Base-by-base conservation (phyloP, 64 coral and sea anemone genomes). In the Actinia tenebrosa region DNA sequence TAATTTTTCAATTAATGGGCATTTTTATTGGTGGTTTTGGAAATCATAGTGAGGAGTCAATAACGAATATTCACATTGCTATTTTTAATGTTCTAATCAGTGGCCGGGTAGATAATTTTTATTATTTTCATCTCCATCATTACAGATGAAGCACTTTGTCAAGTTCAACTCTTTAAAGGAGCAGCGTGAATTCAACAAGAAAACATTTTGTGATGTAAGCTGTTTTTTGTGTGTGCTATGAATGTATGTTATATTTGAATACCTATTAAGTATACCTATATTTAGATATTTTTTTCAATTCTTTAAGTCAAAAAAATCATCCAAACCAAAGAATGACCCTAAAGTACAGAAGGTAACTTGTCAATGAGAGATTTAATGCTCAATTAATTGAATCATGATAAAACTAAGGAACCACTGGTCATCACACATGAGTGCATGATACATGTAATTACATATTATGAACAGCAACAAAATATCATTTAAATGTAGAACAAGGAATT, bases 161-260 rank as follows among this genome's bases (percentile, higher is more conserved):
- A 85, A 85, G 56, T 85, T 85, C 25, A 64, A 61, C 83, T 85
- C 83, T 85, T 62, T 85, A 44, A 42, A 61, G 23, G 83, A 85
- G 56, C 83, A 85, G 56, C 50, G 83, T 53, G 83, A 85, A 85
- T 85, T 85, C 42, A 85, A 85, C 83, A 85, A 85, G 30, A 59
- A 85, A 54, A 27, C 25, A 19, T 85, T 61, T 85, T 85, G 83
- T 63, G 26, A 59, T 61, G 83, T 85, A 85, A 85, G 83, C 13
- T 75, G n/a, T 10, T 8, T 19, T 15, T 78, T 20, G 25, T 78
- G 22, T 78, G 44, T 16, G 19, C 44, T 78, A 17, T 78, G 15
- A 16, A 58, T 13, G 14, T 10, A 11, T 55, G 10, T 58, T 13
- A 14, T 58, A 14, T 58, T 23, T 18, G 42, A 42, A 64, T 50